A percentile compares a stretch with the other conserved stretches of the same genome.
Evolutionary conservation across 2,888 invertebrate species (phyloP).

Genomic region (Allophyes oxyacanthae): DNA sequence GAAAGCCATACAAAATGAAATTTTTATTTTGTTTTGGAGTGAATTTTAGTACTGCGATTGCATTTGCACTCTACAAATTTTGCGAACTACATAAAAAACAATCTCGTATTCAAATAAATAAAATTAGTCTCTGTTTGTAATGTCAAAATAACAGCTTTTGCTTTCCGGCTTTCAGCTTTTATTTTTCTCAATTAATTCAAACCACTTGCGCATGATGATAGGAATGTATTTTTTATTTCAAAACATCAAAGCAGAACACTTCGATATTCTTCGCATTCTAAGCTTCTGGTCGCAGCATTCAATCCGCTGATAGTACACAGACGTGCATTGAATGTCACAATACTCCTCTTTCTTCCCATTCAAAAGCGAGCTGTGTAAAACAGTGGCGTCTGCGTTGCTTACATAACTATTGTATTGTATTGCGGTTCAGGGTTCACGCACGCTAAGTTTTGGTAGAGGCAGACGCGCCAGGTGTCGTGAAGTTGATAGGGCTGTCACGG

Average conservation of each 20-base stretch:
- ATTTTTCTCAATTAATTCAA: too few relatives aligned
- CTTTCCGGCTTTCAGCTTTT: too few relatives aligned
- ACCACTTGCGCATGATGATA: background rate
- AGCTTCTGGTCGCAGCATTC: too few relatives aligned
- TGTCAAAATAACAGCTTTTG: too few relatives aligned
- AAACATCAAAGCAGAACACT: constrained; percentile 1
- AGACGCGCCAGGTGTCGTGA: constrained; percentile 39
- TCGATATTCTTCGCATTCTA: constrained; percentile 4
- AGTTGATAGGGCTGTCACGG: constrained; percentile 40
- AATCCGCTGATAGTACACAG: too few relatives aligned
- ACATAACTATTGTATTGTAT: constrained; percentile 43
- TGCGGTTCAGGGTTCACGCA: constrained; percentile 48
- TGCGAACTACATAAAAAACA: too few relatives aligned
- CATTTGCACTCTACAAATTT: too few relatives aligned
- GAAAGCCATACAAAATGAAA: too few relatives aligned
- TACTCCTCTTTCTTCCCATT: constrained; percentile 20
- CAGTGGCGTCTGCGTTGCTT: constrained; percentile 34
- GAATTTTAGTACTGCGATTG: too few relatives aligned
- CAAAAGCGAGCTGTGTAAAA: constrained; percentile 28
- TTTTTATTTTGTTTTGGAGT: too few relatives aligned
- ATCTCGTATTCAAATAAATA: too few relatives aligned
- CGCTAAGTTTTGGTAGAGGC: constrained; percentile 45
- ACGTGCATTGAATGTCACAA: constrained; percentile 26
- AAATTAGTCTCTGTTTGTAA: too few relatives aligned
- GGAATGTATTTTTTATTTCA: background rate